phyloP scores from a whole-genome alignment of 2,888 invertebrate genomes.

The Hylaea fasciaria region DNA sequence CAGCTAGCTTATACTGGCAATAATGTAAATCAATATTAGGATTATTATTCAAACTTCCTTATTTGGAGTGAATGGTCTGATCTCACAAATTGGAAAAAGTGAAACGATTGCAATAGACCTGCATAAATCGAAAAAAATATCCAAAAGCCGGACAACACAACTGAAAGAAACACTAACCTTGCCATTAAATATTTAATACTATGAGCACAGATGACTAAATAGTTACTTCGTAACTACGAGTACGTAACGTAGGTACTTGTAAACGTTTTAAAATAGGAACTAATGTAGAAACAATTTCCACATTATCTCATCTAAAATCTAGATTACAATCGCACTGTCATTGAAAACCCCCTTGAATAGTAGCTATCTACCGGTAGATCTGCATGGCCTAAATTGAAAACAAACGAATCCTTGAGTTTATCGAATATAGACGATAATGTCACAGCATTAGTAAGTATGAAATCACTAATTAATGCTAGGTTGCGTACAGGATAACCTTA shows the following conservation, averaged over 20 bases:
- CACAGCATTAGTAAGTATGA: conserved; percentile 23
- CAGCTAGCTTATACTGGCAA: background rate
- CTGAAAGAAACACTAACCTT: no score
- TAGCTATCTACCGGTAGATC: conserved; percentile 69
- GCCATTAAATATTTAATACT: no score
- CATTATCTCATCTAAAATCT: conserved; percentile 17
- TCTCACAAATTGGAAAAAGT: conserved; percentile 1
- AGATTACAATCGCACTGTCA: conserved; percentile 46
- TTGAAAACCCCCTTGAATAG: conserved; percentile 71
- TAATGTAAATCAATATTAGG: conserved; percentile 1
- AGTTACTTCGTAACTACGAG: no score
- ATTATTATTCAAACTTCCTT: background rate
- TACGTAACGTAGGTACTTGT: no score
- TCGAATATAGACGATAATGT: conserved; percentile 61
- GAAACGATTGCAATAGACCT: conserved; percentile 1
- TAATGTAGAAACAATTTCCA: background rate
- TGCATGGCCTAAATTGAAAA: conserved; percentile 73
- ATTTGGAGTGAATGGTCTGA: conserved; percentile 7
- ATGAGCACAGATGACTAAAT: no score
- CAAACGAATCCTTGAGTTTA: conserved; percentile 76
- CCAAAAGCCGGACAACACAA: no score
- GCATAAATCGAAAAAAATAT: no score
- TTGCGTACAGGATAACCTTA: conserved; percentile 37
- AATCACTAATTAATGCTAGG: conserved; percentile 36
- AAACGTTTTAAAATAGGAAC: no score